A percentile compares a stretch with the other conserved stretches of the same genome.
Evolutionary conservation across 2,113 vertebrate species (phyloP).

Genomic region (Procavia capensis): DNA sequence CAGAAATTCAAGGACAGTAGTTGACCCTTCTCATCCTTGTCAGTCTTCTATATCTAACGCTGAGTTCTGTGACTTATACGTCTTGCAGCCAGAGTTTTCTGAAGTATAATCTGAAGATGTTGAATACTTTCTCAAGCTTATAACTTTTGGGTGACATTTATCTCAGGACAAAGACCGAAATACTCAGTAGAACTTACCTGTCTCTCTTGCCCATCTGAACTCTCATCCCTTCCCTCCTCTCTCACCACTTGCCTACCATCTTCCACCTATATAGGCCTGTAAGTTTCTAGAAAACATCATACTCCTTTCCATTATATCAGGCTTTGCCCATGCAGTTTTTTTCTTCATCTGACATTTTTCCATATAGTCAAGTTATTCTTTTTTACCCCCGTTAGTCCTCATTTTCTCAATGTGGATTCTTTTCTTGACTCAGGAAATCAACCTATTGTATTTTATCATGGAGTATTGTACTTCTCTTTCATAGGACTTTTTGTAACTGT

Average conservation of each 20-base stretch:
- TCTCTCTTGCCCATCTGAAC: neutral
- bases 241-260: neutral
- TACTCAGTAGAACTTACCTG: neutral
- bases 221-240: neutral
- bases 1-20: neutral
- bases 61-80: slow-evolving; percentile 36
- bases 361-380: neutral
- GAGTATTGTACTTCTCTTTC: slow-evolving; percentile 18
- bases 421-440: neutral
- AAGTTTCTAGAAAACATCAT: neutral
- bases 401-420: neutral
- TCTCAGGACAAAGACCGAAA: neutral
- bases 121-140: neutral
- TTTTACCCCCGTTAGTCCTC: neutral
- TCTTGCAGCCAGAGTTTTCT: neutral
- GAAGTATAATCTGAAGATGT: slow-evolving; percentile 24
- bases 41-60: neutral
- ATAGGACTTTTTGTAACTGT: neutral
- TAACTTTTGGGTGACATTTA: neutral
- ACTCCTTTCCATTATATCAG: neutral
- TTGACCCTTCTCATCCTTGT: neutral
- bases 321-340: neutral
- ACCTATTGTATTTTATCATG: neutral
- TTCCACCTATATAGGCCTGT: neutral
- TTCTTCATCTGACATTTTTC: neutral